Base-by-base conservation (phyloP, 2,113 vertebrate genomes). In the Festucalex cinctus region DNA sequence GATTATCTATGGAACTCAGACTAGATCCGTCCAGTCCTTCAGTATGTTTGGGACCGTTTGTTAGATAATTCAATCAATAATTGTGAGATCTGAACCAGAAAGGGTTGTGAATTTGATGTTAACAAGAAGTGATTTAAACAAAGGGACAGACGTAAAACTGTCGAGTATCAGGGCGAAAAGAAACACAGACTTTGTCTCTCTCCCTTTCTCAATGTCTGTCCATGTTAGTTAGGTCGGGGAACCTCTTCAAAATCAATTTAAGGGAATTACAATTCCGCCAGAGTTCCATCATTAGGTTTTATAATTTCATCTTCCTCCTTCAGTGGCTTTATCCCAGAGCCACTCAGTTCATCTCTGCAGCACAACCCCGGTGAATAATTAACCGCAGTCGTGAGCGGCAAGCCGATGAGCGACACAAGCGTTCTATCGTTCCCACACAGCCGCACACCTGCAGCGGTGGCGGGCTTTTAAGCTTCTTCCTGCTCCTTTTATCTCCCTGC, bases 221-320 rank as follows among this genome's bases (percentile, higher is more conserved):
- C 63, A 64, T 68, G 71, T 66, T 37, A 26, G 36, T 79, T 80
- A 82, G 82, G 85, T 85, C 83, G 86, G 86, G 82, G 85, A 83
- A 87, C 74, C 88, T 86, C 76, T 85, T 90, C 84, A 86, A 90
- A 92, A 89, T 90, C 88, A 85, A 89, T 89, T 89, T 86, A 81
- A 85, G 80, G 28, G 82, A 86, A 89, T 90, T 90, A 86, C 83
- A 85, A 90, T 90, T 88, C 88, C 82, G 81, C 80, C 81, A 28
- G 80, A 87, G 88, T 85, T 87, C 84, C 77, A 72, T 87, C 89
- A 89, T 91, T 88, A 85, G 85, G 81, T 88, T 87, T 89, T 80
- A 89, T 92, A 91, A 91, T 90, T 91, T 87, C 87, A 91, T 88
- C 86, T 86, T 87, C 82, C 83, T 85, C 81, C 86, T 91, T 84